Base-by-base conservation (phyloP, 2,888 invertebrate species). In the Dioctria linearis region DNA sequence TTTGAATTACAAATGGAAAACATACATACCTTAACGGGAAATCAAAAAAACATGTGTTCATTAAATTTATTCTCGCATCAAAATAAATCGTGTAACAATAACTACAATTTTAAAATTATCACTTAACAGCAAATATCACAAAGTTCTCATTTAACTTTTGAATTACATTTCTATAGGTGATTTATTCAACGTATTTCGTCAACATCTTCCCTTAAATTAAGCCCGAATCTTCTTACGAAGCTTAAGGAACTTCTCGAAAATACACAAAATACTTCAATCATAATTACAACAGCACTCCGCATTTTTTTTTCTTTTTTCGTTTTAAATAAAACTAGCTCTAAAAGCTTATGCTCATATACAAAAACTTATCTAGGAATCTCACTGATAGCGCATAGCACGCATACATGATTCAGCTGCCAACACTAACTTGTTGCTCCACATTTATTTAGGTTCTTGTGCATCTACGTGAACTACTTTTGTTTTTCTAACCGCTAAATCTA, bases 91-190 rank as follows among this genome's bases (percentile, higher is more conserved):
- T 69, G 49, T 49, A 49, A 51, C 51, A 51, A 69, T 51, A 51
- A 54, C 43, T 69, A 51, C 25, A 69, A 49, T 9, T 51, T 69
- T 75, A 75, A 73, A 59, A 63, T 65, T 67, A 79, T 67, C 57
- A 79, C 79, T 79, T 79, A 79, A 43, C 57, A 79, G 59, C 79
- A 79, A 79, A 79, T 79, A 79, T 79, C 79, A 79, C 79, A 79
- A 79, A 76, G 76, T 63, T 66, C 46, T 63, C 63, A 59, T 76
- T 37, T 46, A 76, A 63, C 76, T 63, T 63, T 63, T 46, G 46
- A 37, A 63, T 76, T 76, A 63, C 51, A 63, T 49, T 46, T 37
- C 76, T 43, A 46, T 63, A 63, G 46, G 42, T 49, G 63, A 37
- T 37, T 8, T 11, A 37, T 39, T 63, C 37, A 25, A 11, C 54